Conservation (phyloP, 1,140 invertebrate species). For the Leptopilina boulardi region DNA sequence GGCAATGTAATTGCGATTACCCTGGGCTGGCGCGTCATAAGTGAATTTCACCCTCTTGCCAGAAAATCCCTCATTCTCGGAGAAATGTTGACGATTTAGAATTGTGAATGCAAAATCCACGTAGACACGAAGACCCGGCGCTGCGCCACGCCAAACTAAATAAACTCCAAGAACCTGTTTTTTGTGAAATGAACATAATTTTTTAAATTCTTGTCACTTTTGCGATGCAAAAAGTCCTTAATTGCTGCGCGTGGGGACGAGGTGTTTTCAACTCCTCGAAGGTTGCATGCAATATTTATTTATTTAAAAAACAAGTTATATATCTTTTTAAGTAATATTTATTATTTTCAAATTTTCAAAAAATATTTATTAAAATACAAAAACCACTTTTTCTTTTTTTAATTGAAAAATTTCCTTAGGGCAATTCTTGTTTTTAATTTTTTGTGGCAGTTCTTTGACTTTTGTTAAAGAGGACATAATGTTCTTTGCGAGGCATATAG, state of each 20-base stretch:
- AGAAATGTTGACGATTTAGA: constrained; percentile 91
- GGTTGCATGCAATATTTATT: too few species aligned
- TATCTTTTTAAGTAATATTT: too few species aligned
- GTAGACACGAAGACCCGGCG: constrained; percentile 85
- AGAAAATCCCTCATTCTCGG: constrained; percentile 88
- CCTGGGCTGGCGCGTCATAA: constrained; percentile 85
- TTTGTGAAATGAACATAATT: not conserved
- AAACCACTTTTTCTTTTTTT: not conserved
- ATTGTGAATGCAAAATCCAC: constrained; percentile 91
- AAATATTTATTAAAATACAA: too few species aligned
- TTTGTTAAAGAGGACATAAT: not conserved
- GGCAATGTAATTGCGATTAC: constrained; percentile 87
- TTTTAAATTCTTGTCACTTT: too few species aligned
- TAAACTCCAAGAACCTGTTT: constrained; percentile 84
- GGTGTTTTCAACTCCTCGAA: too few species aligned
- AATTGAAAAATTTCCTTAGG: too few species aligned
- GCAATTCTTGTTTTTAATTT: not conserved
- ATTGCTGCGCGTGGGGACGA: too few species aligned
- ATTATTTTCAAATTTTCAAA: too few species aligned
- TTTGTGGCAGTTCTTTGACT: not conserved
- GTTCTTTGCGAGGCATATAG: not conserved
- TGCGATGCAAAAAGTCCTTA: too few species aligned
- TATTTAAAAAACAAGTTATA: too few species aligned
- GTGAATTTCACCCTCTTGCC: constrained; percentile 89
- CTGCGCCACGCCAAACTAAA: constrained; percentile 86